phyloP scores from a whole-genome alignment of 2,797 vertebrate species.

The Caiman crocodilus region DNA sequence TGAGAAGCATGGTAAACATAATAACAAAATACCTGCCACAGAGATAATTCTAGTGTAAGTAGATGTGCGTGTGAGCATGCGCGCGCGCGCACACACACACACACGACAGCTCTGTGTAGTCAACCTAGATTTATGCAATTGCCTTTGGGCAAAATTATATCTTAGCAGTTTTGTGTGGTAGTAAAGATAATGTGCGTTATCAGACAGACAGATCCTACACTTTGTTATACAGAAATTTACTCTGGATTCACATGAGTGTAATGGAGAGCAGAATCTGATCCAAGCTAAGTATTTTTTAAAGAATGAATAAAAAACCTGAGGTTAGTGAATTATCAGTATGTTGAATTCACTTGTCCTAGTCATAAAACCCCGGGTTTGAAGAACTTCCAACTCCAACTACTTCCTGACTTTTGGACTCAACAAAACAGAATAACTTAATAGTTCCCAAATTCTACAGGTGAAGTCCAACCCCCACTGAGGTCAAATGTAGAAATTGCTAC shows the following conservation, averaged over 20 bases:
- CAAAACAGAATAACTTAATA: not conserved
- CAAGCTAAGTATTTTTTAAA: not conserved
- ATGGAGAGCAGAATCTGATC: slow-evolving; percentile 21
- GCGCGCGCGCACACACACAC: too few relatives aligned
- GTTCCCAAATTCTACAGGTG: not conserved
- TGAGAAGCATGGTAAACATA: slow-evolving; percentile 21
- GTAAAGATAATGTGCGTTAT: not conserved
- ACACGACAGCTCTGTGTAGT: not conserved
- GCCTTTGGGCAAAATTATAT: not conserved
- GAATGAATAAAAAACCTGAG: slow-evolving; percentile 4
- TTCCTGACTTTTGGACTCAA: not conserved
- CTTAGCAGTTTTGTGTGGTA: not conserved
- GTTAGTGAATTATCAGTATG: not conserved
- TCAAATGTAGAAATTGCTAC: slow-evolving; percentile 39
- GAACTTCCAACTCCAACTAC: not conserved
- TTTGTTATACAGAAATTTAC: slow-evolving; percentile 48
- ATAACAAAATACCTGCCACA: not conserved
- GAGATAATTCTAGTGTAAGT: not conserved
- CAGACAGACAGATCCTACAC: slow-evolving; percentile 52
- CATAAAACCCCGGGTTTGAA: not conserved
- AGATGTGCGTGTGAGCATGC: not conserved
- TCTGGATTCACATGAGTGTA: slow-evolving; percentile 24
- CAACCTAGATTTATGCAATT: not conserved
- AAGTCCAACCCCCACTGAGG: slow-evolving; percentile 26
- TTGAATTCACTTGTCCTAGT: not conserved